Evolutionary conservation across 2,113 vertebrate genomes (phyloP), one percentile per base, ranked within the genome.

Genomic region (Alethe castanea): DNA sequence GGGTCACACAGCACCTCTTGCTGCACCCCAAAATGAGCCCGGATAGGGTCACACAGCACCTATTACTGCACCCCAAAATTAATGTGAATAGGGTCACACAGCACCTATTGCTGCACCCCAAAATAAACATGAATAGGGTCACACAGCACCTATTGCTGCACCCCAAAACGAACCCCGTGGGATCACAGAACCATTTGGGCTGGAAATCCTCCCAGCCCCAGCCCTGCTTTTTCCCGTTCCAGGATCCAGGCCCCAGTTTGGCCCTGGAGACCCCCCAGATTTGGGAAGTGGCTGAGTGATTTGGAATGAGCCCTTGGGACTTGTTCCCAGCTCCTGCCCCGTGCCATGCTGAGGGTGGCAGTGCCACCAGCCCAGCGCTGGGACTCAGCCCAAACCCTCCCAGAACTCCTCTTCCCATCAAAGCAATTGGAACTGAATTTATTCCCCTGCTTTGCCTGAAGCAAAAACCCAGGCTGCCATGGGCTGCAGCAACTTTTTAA

Each of bases 211-310:
- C 36, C 9, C 25, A 35, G 66, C 7, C 1, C 15, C 2, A 29
- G 80, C 8, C 19, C 65, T n/a, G 19, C 44, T n/a, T 23, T n/a
- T 2, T 0, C 62, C 35, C 66, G 1, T 1, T 23, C 45, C 20
- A 22, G 19, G 42, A 44, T 2, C 22, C 23, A 36, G 56, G 47
- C 48, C 12, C 47, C 36, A 59, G 42, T 25, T 40, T 22, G 5
- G 28, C 64, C 14, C 60, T 24, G 44, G 18, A 31, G 35, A 15
- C 25, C 25, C 7, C 26, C n/a, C 42, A 77, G 77, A 6, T 26
- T 14, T 20, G 48, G 20, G 19, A 38, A 19, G 5, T 3, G 65
- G 3, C 8, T 2, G 25, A 22, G 22, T 4, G 22, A 1, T 23
- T 5, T 6, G 64, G 20, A 33, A 11, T 2, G 11, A 73, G 22